Base-by-base conservation (phyloP, 1,140 invertebrate species). In the Drosophila sp. region DNA sequence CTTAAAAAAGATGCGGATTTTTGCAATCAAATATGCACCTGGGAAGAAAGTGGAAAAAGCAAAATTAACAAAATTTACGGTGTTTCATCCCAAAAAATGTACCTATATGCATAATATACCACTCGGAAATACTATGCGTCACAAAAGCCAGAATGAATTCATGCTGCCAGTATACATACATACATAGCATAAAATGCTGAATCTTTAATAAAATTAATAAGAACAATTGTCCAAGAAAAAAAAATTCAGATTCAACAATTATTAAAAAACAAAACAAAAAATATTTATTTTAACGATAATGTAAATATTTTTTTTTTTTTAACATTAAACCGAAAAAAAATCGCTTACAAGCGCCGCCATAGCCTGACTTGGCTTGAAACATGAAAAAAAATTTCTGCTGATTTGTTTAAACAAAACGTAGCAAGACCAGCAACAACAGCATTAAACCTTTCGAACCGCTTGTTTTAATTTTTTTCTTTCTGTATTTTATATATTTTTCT, bases 291-390 rank as follows among this genome's bases (percentile, higher is more conserved):
- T 54, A 27, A 50, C 4, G 27, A 29, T 38, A 71, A 57, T 60
- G 70, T 78, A 68, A 83, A 76, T 83, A 76, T 69, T 69, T 70
- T 70, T 56, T 23, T 44, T 33, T 11, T 25, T 44, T 61, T 60
- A 72, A 69, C 60, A 55, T 50, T 27, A 50, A 50, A 50, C 44
- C 8, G 25, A 4, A 27, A 50, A 50, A 76, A 83, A 72, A 66
- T 10, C 76, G 73, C 72, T 84, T 84, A 84, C 80, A 84, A 84
- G 80, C 76, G 80, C 80, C 80, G 80, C 80, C 80, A 84, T 58
- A 69, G 72, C 76, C 44, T 27, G 79, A 79, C 66, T 84, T 83
- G 76, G 80, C 68, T 55, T 40, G 58, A 62, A 79, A 79, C 67
- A 77, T 62, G 61, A 65, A 75, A 82, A 82, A 76, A 71, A 68